Evolutionary conservation across 2,113 vertebrate genomes (phyloP).

Genomic region (Rynchops niger): DNA sequence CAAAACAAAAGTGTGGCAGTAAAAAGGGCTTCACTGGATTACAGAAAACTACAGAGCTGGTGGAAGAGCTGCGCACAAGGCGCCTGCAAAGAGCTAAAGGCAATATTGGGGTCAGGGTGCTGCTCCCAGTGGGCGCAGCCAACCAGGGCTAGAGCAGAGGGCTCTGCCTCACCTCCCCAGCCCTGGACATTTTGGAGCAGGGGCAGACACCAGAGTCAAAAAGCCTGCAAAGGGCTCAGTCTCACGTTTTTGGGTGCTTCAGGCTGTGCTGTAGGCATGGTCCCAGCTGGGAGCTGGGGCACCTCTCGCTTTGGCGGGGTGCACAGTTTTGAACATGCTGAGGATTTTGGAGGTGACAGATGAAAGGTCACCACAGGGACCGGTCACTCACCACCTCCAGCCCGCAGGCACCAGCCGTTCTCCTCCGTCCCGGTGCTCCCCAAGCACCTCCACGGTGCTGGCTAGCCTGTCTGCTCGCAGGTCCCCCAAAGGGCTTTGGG

Average conservation of each 20-base stretch:
- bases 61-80: not conserved
- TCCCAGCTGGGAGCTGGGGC: not conserved
- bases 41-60: not conserved
- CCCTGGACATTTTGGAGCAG: not conserved
- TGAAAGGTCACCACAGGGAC: not conserved
- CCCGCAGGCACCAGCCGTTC: accelerated
- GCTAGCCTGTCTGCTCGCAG: not conserved
- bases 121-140: not conserved
- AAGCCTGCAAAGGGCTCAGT: not conserved
- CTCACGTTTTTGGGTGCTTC: not conserved
- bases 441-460: not conserved
- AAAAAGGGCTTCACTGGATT: not conserved
- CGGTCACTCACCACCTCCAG: not conserved
- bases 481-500: not conserved
- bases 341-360: not conserved
- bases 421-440: not conserved
- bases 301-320: not conserved
- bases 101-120: not conserved
- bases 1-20: not conserved
- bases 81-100: not conserved
- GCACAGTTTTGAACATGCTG: accelerated
- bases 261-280: not conserved
- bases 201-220: not conserved
- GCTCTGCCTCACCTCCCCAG: not conserved
- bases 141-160: accelerated